Evolutionary conservation across 2,888 invertebrate species (phyloP).

Genomic region (Drosophila formosana): DNA sequence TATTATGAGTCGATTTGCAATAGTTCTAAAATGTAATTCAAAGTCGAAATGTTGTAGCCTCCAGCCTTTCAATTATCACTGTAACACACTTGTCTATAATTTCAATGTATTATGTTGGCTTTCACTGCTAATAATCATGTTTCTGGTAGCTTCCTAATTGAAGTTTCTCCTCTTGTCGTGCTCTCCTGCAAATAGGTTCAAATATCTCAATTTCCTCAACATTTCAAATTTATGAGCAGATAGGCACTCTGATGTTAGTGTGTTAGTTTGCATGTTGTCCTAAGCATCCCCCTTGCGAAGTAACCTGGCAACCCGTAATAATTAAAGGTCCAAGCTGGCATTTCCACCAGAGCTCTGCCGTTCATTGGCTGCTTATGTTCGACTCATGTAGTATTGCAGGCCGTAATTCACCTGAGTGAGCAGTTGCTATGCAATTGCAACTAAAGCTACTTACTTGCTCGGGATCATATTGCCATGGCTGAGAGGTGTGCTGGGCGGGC

Average conservation of each 20-base stretch:
- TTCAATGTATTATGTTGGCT: too few relatives aligned
- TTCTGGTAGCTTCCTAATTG: neutral
- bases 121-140: neutral
- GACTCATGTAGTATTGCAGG: neutral
- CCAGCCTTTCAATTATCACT: too few relatives aligned
- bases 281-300: neutral
- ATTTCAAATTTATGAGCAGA: conserved; percentile 43
- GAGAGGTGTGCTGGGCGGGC: neutral
- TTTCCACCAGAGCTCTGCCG: neutral
- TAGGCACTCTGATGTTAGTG: conserved; percentile 21
- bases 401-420: conserved; percentile 41
- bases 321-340: conserved; percentile 6
- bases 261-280: neutral
- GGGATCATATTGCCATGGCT: neutral
- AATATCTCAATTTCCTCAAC: conserved; percentile 22
- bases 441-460: conserved; percentile 10
- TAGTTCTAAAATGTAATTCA: too few relatives aligned
- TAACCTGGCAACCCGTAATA: conserved; percentile 20
- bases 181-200: neutral
- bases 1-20: too few relatives aligned
- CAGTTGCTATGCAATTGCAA: conserved; percentile 27
- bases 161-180: conserved; percentile 1
- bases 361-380: neutral
- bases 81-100: too few relatives aligned
- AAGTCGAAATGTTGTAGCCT: too few relatives aligned